Evolutionary conservation across 1,140 invertebrate species (phyloP), one percentile per base, ranked within the genome.

Genomic region (Saccostrea echinata): DNA sequence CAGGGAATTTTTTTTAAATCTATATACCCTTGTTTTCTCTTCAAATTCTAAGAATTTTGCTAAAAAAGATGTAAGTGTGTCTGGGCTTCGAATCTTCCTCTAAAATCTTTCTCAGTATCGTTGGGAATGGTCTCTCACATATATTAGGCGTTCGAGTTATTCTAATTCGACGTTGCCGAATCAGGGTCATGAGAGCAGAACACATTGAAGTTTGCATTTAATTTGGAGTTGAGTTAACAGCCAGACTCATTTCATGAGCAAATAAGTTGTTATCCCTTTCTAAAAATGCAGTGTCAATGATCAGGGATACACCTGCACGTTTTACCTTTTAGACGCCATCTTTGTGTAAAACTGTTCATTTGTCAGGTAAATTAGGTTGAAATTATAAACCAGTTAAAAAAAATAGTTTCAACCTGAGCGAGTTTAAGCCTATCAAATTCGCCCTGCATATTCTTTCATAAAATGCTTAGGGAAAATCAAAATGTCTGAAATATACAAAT

Each of bases 1-100:
- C 4, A 4, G n/a, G 55, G 35, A 61, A 61, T 9, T 30, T 57
- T 84, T n/a, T 84, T 84, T 24, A 84, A 61, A 53, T 84, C 61
- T 53, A 33, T 84, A 13, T 61, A 84, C 3, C 83, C 53, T 51
- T 84, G 55, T 21, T 57, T 57, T 57, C 9, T 57, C 55, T 57
- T 57, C 13, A 57, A 57, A 57, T 57, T 57, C 55, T 9, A 57
- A 12, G 55, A 57, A 57, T 57, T 13, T 57, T 57, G 55, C 11
- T 12, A 57, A 57, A 21, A 16, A 3, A 57, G 55, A 57, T 57
- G 55, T 57, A 57, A 57, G 13, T 12, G 55, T 57, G 11, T 3
- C 55, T 57, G 3, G 11, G 13, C 55, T 57, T 12, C 13, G 13
- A 57, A 57, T 57, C 55, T 57, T 57, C 55, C 9, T 57, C 55